Percentiles rank a stretch among this genome's conserved stretches.
phyloP scores from a whole-genome alignment of 2,888 invertebrate genomes.

The Tetragnatha montana region DNA sequence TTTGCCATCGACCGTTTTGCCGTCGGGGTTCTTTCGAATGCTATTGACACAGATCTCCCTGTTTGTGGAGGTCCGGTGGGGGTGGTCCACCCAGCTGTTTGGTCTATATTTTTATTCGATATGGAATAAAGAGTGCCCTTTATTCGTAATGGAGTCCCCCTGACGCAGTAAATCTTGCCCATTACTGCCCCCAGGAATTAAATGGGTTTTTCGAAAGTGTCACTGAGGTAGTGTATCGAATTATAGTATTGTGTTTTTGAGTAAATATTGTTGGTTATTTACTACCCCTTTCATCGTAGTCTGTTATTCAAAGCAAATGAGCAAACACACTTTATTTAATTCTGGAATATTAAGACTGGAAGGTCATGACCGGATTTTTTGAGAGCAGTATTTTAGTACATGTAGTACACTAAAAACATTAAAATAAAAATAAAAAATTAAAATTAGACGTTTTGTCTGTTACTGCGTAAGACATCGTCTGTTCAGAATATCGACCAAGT shows the following conservation, averaged over 20 bases:
- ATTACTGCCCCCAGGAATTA: not conserved
- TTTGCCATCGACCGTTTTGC: conserved; percentile 66
- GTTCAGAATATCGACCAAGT: too few relatives aligned
- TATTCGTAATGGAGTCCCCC: conserved; percentile 56
- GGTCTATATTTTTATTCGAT: conserved; percentile 56
- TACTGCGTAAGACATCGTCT: too few relatives aligned
- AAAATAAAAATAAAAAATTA: too few relatives aligned
- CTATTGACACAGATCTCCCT: conserved; percentile 67
- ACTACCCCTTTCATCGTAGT: not conserved
- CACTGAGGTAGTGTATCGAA: not conserved
- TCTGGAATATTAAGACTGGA: too few relatives aligned
- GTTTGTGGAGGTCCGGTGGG: conserved; percentile 61
- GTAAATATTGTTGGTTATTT: not conserved
- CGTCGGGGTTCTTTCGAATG: conserved; percentile 66
- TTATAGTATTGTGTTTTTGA: not conserved
- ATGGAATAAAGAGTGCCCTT: conserved; percentile 48
- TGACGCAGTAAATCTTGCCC: not conserved
- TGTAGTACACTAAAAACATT: too few relatives aligned
- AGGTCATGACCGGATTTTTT: too few relatives aligned
- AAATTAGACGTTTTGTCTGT: too few relatives aligned
- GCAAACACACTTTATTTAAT: not conserved
- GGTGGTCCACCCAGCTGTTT: conserved; percentile 56
- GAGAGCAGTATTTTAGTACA: too few relatives aligned
- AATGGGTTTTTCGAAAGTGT: not conserved
- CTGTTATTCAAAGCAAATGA: not conserved